Conservation (phyloP, 2,797 vertebrate genomes). For the Premnoplex brunnescens region DNA sequence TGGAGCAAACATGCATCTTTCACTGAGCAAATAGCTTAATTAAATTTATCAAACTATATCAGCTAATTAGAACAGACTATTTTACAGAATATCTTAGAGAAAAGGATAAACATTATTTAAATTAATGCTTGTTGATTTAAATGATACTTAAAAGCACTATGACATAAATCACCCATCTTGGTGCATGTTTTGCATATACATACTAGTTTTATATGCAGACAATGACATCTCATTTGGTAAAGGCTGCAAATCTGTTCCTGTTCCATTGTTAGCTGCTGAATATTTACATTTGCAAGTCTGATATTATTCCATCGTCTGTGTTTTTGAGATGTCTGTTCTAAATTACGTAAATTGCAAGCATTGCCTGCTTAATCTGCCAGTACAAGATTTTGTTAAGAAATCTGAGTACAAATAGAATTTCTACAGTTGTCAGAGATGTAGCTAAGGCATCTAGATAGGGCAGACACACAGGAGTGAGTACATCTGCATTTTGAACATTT, state of each 20-base stretch:
- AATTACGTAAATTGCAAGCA: not conserved
- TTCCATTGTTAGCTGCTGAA: not conserved
- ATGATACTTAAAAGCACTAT: not conserved
- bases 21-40: not conserved
- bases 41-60: conserved; percentile 8
- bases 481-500: not conserved
- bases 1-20: not conserved
- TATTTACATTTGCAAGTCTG: conserved; percentile 25
- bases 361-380: not conserved
- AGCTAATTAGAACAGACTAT: not conserved
- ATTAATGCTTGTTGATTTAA: not conserved
- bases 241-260: not conserved
- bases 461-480: not conserved
- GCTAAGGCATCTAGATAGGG: not conserved
- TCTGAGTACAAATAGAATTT: not conserved
- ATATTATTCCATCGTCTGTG: not conserved
- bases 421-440: not conserved
- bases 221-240: not conserved
- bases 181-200: not conserved
- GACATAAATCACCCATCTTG: not conserved
- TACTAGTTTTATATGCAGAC: not conserved
- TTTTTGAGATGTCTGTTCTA: not conserved
- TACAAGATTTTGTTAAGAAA: conserved; percentile 4
- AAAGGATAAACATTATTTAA: not conserved
- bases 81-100: not conserved